A percentile compares a stretch with the other conserved stretches of the same genome.
phyloP scores from a whole-genome alignment of 2,797 vertebrate species.

The Menidia menidia region DNA sequence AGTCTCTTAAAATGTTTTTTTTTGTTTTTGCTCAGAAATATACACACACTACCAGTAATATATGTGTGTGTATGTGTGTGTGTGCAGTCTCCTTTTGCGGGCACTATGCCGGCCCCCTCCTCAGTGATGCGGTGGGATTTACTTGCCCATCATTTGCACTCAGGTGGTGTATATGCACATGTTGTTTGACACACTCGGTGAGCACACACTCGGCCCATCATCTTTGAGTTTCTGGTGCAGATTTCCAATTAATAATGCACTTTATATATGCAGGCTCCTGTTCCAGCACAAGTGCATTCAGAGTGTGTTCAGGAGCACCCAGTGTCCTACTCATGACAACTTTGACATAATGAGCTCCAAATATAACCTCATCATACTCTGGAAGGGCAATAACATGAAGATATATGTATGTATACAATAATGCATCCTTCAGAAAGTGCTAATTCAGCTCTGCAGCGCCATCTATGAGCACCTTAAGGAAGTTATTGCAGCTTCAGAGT shows the following conservation, averaged over 20 bases:
- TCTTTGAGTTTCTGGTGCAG: conserved; percentile 77
- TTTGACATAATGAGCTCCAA: conserved; percentile 84
- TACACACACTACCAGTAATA: not conserved
- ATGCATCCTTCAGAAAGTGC: conserved; percentile 75
- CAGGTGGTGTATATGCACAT: conserved; percentile 86
- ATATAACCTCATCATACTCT: conserved; percentile 84
- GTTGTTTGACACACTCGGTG: conserved; percentile 84
- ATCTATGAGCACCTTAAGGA: conserved; percentile 76
- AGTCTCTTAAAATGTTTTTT: not conserved
- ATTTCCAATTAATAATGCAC: not conserved
- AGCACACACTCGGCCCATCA: conserved; percentile 73
- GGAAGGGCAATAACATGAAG: conserved; percentile 84
- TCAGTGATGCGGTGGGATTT: conserved; percentile 85
- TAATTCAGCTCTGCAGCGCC: conserved; percentile 82
- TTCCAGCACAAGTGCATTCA: conserved; percentile 82
- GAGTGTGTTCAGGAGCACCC: conserved; percentile 83
- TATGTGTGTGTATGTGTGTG: not conserved
- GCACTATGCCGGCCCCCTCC: conserved; percentile 80
- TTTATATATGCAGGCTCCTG: not conserved
- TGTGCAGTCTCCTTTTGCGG: no score
- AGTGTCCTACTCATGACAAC: conserved; percentile 84
- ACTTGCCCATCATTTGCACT: conserved; percentile 82
- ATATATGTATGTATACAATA: conserved; percentile 61
- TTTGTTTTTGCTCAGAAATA: not conserved
- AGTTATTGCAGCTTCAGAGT: conserved; percentile 54